These are phyloP conservation scores for Hipposideros larvatus DNA, from an alignment of 2,797 vertebrate species.

Conservation along the genomic window DNA sequence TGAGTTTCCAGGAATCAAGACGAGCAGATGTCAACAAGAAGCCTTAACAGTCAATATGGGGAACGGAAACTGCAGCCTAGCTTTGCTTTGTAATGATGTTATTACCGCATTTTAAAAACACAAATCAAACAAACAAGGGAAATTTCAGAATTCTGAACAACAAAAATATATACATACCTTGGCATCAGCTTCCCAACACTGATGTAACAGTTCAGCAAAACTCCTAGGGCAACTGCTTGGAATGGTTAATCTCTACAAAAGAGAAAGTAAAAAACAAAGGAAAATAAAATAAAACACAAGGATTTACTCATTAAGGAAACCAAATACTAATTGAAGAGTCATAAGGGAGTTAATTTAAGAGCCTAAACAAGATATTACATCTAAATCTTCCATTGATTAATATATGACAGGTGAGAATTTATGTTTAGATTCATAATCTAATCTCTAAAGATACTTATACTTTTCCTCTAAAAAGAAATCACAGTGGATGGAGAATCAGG, in stretches of 20 bases:
- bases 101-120: slow-evolving; percentile 1
- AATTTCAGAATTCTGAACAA: slow-evolving; percentile 21
- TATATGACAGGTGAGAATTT: slow-evolving; percentile 4
- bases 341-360: background rate
- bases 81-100: background rate
- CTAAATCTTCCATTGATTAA: background rate
- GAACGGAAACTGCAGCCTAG: background rate
- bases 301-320: slow-evolving; percentile 61
- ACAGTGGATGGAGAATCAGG: background rate
- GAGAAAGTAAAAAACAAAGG: slow-evolving; percentile 46
- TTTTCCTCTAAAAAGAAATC: slow-evolving; percentile 16
- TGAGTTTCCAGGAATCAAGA: background rate
- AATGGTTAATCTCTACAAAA: slow-evolving; percentile 97
- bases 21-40: background rate
- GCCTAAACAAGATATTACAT: background rate
- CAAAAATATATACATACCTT: slow-evolving; percentile 89
- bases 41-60: background rate
- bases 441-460: background rate
- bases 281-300: slow-evolving; percentile 55
- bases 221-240: slow-evolving; percentile 96
- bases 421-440: background rate
- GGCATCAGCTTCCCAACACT: slow-evolving; percentile 95
- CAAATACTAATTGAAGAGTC: background rate
- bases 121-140: slow-evolving; percentile 42
- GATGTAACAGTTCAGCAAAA: slow-evolving; percentile 96